Evolutionary conservation across 1,140 invertebrate species (phyloP).

Genomic region (Drosophila mojavensis): DNA sequence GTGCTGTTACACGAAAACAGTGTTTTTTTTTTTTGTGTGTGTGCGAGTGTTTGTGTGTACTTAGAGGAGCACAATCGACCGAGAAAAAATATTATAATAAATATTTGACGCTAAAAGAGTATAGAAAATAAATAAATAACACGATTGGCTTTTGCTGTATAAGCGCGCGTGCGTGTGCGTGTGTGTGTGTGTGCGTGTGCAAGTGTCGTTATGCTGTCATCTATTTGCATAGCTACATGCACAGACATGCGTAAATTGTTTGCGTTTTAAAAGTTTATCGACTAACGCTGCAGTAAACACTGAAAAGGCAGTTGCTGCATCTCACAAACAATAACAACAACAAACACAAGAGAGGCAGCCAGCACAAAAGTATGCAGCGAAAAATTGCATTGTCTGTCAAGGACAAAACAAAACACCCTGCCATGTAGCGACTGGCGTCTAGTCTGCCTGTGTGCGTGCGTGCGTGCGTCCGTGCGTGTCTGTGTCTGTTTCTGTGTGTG

Average conservation of each 20-base stretch:
- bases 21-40: neutral
- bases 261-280: slow-evolving; percentile 4
- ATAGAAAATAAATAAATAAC: neutral
- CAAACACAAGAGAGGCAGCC: slow-evolving; percentile 8
- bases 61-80: neutral
- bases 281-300: slow-evolving; percentile 19
- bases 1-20: slow-evolving; percentile 6
- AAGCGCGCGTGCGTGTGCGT: neutral
- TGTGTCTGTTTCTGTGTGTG: slow-evolving; percentile 13
- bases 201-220: slow-evolving; percentile 37
- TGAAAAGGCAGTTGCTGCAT: neutral
- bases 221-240: slow-evolving; percentile 13
- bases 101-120: neutral
- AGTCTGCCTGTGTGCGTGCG: slow-evolving; percentile 17
- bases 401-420: slow-evolving; percentile 67
- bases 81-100: slow-evolving; percentile 5
- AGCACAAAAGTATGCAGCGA: slow-evolving; percentile 56
- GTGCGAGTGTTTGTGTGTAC: neutral
- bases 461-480: slow-evolving; percentile 19
- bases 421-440: slow-evolving; percentile 36
- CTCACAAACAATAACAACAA: neutral
- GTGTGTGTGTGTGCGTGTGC: slow-evolving; percentile 13
- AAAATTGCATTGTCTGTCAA: slow-evolving; percentile 69
- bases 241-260: slow-evolving; percentile 10
- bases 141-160: neutral